Evolutionary conservation across 1,140 invertebrate species (phyloP).

Genomic region (Thrips palmi): DNA sequence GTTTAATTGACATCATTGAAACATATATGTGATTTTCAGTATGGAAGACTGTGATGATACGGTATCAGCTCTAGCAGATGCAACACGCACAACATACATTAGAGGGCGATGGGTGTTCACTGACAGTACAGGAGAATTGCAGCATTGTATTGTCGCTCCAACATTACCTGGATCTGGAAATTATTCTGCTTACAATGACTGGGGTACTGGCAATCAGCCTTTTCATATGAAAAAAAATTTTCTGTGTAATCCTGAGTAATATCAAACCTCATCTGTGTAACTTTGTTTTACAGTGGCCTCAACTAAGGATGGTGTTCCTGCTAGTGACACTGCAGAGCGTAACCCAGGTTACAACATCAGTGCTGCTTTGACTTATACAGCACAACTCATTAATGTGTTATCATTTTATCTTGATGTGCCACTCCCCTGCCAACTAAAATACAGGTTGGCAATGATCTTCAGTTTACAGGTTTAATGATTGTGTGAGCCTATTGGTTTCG

Average conservation of each 20-base stretch:
- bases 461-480: slow-evolving; percentile 5
- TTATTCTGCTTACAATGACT: slow-evolving; percentile 54
- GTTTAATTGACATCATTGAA: slow-evolving; percentile 6
- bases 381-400: slow-evolving; percentile 61
- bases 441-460: slow-evolving; percentile 31
- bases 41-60: slow-evolving; percentile 39
- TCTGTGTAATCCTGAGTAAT: slow-evolving; percentile 1
- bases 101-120: slow-evolving; percentile 53
- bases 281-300: slow-evolving; percentile 31
- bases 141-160: slow-evolving; percentile 54
- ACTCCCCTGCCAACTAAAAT: slow-evolving; percentile 53
- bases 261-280: background rate
- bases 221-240: background rate
- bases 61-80: slow-evolving; percentile 52
- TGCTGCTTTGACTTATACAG: slow-evolving; percentile 60
- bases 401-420: slow-evolving; percentile 57
- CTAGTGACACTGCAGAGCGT: slow-evolving; percentile 30
- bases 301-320: slow-evolving; percentile 38
- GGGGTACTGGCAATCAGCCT: slow-evolving; percentile 32
- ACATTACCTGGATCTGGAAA: slow-evolving; percentile 56
- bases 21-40: slow-evolving; percentile 22
- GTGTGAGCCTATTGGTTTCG: slow-evolving; percentile 10
- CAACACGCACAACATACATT: slow-evolving; percentile 51
- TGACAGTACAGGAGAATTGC: slow-evolving; percentile 39
- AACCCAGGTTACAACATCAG: slow-evolving; percentile 54